Percentiles rank a stretch among this genome's conserved stretches.
Evolutionary conservation across 2,113 vertebrate genomes (phyloP).

Genomic region (Theristicus caerulescens): DNA sequence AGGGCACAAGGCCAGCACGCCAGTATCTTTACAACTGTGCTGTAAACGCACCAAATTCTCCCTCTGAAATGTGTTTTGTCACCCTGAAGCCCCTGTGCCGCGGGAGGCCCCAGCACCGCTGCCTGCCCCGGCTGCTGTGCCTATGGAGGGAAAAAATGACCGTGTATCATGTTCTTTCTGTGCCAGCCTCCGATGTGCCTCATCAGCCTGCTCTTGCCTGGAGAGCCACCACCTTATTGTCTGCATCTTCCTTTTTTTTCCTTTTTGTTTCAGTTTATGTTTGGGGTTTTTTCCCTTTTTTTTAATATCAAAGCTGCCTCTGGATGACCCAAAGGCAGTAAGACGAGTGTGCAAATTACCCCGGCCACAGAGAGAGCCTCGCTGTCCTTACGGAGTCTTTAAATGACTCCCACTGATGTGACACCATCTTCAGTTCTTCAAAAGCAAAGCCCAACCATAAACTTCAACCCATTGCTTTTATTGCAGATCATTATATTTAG

Average conservation of each 20-base stretch:
- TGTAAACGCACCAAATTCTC: neutral
- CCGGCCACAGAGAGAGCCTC: neutral
- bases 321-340: neutral
- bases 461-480: neutral
- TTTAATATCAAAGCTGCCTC: neutral
- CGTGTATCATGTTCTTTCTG: fast-evolving
- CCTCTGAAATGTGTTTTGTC: neutral
- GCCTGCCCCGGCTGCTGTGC: neutral
- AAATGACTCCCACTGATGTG: neutral
- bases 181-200: neutral
- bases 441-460: neutral
- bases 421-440: neutral
- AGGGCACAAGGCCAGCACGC: neutral
- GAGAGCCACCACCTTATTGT: neutral
- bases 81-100: neutral
- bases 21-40: neutral
- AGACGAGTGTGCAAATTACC: neutral
- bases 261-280: neutral
- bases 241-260: neutral
- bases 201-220: neutral
- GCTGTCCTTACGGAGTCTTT: neutral
- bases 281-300: neutral
- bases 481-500: neutral
- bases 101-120: neutral
- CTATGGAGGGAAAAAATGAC: neutral